Base-by-base conservation (phyloP, 2,113 vertebrate species). In the Polypterus bichir region DNA sequence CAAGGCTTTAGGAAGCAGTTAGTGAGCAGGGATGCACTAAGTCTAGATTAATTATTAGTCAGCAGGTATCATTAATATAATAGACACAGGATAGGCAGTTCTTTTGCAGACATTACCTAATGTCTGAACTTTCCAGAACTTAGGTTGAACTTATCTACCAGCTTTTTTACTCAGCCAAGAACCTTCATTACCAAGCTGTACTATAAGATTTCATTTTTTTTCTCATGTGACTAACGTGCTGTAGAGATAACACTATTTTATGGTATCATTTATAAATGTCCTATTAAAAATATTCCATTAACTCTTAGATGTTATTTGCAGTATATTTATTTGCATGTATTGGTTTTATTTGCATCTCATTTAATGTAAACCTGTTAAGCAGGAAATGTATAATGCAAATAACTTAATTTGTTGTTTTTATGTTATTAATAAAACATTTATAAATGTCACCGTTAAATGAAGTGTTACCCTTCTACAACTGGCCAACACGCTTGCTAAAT, bases 181-280 rank as follows among this genome's bases (percentile, higher is more conserved):
- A 27, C 27, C 27, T 27, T 27, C 27, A 27, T 27, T 27, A 27
- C 27, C 27, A 27, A 27, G 27, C 27, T 27, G 27, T 27, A 27
- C 27, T 27, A 27, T 27, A 27, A 27, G 27, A 27, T 27, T 27
- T 27, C 27, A 27, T 27, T 27, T 27, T 27, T n/a, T 27, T 27
- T 27, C 27, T 27, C 27, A 27, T 27, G 27, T 27, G 27, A 27
- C 27, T 27, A 27, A 27, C 1, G 27, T 27, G 27, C 27, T 27
- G 82, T 84, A 86, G 81, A 48, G 76, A 77, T 88, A 88, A 86
- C 86, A 88, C 82, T 84, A 86, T 88, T 88, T 81, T 69, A 75
- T 76, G 69, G 82, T 78, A 76, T 79, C 80, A 84, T 84, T 75
- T 69, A 70, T 64, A 73, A 44, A 47, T 63, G 70, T 66, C 75